Evolutionary conservation across 2,888 invertebrate genomes (phyloP), one percentile per base, ranked within the genome.

Genomic region (Diplolepis rosae): DNA sequence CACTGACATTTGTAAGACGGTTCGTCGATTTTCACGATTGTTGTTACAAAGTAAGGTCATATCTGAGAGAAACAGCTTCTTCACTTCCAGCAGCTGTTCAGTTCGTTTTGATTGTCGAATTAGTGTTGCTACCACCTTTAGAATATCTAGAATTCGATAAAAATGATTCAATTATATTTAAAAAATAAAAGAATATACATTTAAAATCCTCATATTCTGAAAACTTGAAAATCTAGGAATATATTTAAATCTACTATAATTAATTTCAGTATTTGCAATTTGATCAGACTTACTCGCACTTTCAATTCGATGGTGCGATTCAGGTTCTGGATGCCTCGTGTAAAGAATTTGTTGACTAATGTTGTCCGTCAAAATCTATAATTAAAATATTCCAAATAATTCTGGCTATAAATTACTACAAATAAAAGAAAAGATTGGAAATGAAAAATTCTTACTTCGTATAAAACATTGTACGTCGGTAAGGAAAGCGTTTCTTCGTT

Each of bases 1-100:
- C 0, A 99, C 99, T 0, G 99, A 99, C 99, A 99, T 99, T 90
- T 99, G 99, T 50, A 99, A 91, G 13, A 99, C 98, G 0, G 98
- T 99, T 82, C 98, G 92, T 66, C 99, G 90, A 89, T 99, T 99
- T 88, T 99, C 99, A 13, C 98, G 92, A 89, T 98, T 98, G 89
- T 98, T 98, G 87, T 97, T 97, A 90, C 99, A 99, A 70, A 99
- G 90, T 66, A 98, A 90, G n/a, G 98, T 98, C 95, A 99, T 97
- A 89, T 99, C 99, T 1, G 98, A 96, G 5, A 99, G 92, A 90
- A 99, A 99, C 66, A 97, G 91, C 86, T 97, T 97, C 90, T 98
- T 98, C 68, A 98, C 97, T 87, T 97, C 97, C 79, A 97, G 90
- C 35, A 98, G 90, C 78, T 95, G 95, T 76, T 97, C 96, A 1